Percentiles rank a stretch among this genome's conserved stretches.
Conservation (phyloP, 1,140 invertebrate species). For the Gryon sp. region DNA sequence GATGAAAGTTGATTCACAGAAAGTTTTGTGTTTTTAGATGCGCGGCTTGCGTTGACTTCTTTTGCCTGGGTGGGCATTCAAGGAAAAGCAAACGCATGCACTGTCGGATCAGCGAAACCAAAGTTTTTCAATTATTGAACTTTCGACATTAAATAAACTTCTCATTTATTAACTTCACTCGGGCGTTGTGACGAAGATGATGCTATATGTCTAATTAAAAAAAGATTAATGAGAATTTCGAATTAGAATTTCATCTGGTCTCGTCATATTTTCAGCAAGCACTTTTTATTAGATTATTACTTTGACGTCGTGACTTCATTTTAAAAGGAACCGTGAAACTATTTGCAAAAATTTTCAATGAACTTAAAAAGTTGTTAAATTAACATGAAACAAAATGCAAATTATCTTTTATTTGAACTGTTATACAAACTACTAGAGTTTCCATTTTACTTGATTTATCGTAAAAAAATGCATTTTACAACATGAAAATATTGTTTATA, state of each 20-base stretch:
- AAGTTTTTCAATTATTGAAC: constrained; percentile 63
- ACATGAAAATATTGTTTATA: too few species aligned
- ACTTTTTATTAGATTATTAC: too few species aligned
- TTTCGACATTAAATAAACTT: constrained; percentile 54
- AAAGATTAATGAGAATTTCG: constrained; percentile 40
- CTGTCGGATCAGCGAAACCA: constrained; percentile 43
- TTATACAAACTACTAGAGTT: too few species aligned
- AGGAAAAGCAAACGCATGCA: constrained; percentile 43
- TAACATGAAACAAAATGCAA: too few species aligned
- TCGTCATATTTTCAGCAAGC: constrained; percentile 6
- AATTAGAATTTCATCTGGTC: constrained; percentile 29
- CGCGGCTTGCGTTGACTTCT: constrained; percentile 40
- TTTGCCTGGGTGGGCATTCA: constrained; percentile 33
- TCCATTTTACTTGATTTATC: too few species aligned
- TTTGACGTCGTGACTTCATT: too few species aligned
- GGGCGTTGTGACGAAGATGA: constrained; percentile 19
- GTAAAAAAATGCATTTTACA: too few species aligned
- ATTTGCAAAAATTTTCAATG: too few species aligned
- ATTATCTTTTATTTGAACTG: too few species aligned
- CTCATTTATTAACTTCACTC: constrained; percentile 45
- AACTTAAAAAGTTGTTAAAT: too few species aligned
- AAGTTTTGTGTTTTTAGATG: constrained; percentile 37
- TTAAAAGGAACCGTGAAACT: too few species aligned
- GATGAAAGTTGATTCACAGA: constrained; percentile 13
- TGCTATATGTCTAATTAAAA: constrained; percentile 48